Conservation (phyloP, 2,113 vertebrate species). For the Siniperca chuatsi region DNA sequence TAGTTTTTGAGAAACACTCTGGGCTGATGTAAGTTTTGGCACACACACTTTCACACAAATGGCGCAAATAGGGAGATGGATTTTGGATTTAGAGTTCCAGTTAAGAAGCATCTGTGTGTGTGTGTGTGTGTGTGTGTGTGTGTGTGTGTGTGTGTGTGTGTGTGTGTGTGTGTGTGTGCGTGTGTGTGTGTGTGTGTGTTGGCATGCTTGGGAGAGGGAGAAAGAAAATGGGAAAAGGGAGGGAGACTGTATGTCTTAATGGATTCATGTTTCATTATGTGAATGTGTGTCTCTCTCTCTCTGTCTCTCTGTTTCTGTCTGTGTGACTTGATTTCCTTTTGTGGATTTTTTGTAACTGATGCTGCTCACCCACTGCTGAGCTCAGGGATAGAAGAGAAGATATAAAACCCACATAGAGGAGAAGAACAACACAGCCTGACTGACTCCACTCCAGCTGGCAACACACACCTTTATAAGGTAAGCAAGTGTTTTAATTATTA, state of each 20-base stretch:
- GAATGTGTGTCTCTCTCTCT: neutral
- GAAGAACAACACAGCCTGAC: neutral
- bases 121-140: constrained; percentile 4
- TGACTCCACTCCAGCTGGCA: neutral
- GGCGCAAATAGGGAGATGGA: too few relatives aligned
- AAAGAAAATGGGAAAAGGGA: neutral
- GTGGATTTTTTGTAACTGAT: neutral
- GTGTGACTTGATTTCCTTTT: neutral
- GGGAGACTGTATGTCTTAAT: neutral
- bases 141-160: too few relatives aligned
- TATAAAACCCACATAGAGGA: neutral
- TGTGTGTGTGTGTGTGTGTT: neutral
- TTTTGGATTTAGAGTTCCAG: too few relatives aligned
- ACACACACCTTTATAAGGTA: constrained; percentile 15
- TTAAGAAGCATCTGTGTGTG: neutral
- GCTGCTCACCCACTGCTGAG: neutral
- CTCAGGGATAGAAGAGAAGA: neutral
- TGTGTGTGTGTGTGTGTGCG: too few relatives aligned
- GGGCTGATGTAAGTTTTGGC: too few relatives aligned
- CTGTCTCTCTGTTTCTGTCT: neutral
- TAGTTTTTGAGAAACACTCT: too few relatives aligned
- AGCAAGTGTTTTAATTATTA: neutral
- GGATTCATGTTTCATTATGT: neutral
- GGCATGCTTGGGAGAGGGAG: too few relatives aligned
- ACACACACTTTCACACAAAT: too few relatives aligned